phyloP scores from a whole-genome alignment of 2,113 vertebrate genomes.

The Rhea pennata region DNA sequence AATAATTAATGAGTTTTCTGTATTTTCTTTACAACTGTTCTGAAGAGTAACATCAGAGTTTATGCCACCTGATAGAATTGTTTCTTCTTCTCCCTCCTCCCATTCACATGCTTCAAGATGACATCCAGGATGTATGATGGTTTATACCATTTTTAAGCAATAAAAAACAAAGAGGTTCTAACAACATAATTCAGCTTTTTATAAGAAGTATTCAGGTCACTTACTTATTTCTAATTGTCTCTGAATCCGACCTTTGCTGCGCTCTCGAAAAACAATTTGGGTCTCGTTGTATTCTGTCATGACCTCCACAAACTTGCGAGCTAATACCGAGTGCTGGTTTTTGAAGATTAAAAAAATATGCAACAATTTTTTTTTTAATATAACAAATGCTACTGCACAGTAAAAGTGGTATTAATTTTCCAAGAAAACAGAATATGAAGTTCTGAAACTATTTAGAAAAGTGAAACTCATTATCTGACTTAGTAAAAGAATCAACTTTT shows the following conservation, averaged over 20 bases:
- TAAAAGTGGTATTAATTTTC: not conserved
- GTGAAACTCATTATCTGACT: fast-evolving
- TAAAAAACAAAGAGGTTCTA: not conserved
- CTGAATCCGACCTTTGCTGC: conserved; percentile 93
- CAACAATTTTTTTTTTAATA: not conserved
- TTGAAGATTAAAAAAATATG: not conserved
- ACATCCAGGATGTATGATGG: not conserved
- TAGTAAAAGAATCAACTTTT: not conserved
- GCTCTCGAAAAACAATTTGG: conserved; percentile 92
- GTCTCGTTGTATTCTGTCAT: conserved; percentile 95
- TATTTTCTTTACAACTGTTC: not conserved
- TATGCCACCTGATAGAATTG: fast-evolving
- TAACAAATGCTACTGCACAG: not conserved
- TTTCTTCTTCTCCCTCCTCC: not conserved
- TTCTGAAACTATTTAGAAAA: not conserved
- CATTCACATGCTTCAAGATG: not conserved
- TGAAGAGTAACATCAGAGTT: not conserved
- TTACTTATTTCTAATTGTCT: conserved; percentile 97
- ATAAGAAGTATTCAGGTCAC: not conserved
- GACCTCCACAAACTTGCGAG: conserved; percentile 94
- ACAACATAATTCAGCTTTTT: not conserved
- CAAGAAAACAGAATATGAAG: not conserved
- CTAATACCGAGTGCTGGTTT: conserved; percentile 87
- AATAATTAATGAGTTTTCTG: not conserved
- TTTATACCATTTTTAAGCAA: fast-evolving